A percentile compares a stretch with the other conserved stretches of the same genome.
Evolutionary conservation across 2,888 invertebrate genomes (phyloP).

Genomic region (Theodoxus fluviatilis): DNA sequence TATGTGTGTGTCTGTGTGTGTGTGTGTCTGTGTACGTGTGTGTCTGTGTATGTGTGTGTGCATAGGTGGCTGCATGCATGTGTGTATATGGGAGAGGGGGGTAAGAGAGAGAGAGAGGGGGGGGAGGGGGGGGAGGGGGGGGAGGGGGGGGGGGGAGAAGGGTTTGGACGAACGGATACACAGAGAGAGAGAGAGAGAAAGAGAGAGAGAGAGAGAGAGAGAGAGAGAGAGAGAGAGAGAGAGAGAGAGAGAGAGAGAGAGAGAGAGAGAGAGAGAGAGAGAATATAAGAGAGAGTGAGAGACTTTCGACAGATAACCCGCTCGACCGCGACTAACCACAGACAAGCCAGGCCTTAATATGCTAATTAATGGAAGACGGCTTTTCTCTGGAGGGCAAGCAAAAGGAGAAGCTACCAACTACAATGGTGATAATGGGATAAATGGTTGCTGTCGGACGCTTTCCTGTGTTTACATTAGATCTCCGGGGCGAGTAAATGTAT

Average conservation of each 20-base stretch:
- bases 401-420: no score
- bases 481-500: no score
- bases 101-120: conserved; percentile 13
- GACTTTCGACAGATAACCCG: background rate
- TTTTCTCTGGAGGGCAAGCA: no score
- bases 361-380: no score
- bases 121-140: background rate
- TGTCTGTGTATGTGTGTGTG: background rate
- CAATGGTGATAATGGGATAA: no score
- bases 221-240: background rate
- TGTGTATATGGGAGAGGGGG: background rate
- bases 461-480: no score
- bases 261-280: conserved; percentile 3
- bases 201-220: background rate
- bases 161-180: background rate
- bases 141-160: conserved; percentile 15
- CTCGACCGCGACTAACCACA: no score
- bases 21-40: conserved; percentile 13
- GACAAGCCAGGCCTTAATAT: conserved; percentile 24
- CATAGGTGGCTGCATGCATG: background rate
- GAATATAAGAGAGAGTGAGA: conserved; percentile 22
- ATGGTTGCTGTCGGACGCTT: no score
- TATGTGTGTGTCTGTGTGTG: conserved; percentile 11
- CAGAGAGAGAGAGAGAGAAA: conserved; percentile 10
- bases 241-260: conserved; percentile 5